These are phyloP conservation scores for Neuroscelio doddi DNA, from an alignment of 2,888 invertebrate species.

Conservation along the genomic window DNA sequence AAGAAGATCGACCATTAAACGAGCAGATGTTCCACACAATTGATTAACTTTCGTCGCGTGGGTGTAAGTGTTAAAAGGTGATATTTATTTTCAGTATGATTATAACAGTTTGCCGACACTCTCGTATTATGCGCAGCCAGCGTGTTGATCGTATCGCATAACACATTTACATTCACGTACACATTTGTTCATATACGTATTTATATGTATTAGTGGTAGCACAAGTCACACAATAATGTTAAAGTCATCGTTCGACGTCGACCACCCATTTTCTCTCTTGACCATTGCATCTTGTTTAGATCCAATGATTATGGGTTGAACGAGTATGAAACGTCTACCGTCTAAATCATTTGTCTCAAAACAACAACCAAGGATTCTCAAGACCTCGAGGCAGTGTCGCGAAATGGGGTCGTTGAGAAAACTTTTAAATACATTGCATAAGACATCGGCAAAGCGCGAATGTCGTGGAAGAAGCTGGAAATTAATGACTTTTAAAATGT, in stretches of 20 bases:
- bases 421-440: constrained; percentile 32
- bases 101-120: constrained; percentile 45
- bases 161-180: constrained; percentile 41
- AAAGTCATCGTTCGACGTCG: constrained; percentile 53
- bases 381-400: constrained; percentile 24
- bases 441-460: constrained; percentile 16
- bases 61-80: constrained; percentile 39
- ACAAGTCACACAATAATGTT: constrained; percentile 44
- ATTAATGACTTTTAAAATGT: constrained; percentile 39
- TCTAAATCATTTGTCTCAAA: constrained; percentile 58
- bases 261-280: constrained; percentile 66
- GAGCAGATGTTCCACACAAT: constrained; percentile 8
- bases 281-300: constrained; percentile 62
- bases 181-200: constrained; percentile 24
- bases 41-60: constrained; percentile 23
- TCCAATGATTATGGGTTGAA: constrained; percentile 59
- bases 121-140: constrained; percentile 40
- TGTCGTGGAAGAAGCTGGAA: constrained; percentile 25
- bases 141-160: constrained; percentile 54
- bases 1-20: constrained; percentile 7
- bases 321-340: constrained; percentile 58
- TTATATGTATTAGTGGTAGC: constrained; percentile 23
- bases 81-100: constrained; percentile 34
- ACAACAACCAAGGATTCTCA: constrained; percentile 23
- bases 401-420: constrained; percentile 33